phyloP scores from a whole-genome alignment of 2,797 vertebrate species.

The Enteromius radiatus region DNA sequence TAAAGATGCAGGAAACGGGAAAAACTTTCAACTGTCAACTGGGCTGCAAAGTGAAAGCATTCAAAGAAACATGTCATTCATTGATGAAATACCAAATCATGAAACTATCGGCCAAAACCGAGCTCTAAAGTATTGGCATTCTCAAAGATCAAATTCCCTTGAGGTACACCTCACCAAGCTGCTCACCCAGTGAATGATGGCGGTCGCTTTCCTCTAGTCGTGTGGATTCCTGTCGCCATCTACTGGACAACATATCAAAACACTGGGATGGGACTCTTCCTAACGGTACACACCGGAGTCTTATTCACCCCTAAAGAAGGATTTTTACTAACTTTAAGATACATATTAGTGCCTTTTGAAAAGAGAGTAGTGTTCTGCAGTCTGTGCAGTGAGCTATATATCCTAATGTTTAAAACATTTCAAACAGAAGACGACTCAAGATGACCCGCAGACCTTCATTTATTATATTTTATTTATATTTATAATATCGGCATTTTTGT shows the following conservation, averaged over 20 bases:
- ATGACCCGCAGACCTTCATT: neutral
- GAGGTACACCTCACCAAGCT: neutral
- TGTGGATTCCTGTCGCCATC: conserved; percentile 39
- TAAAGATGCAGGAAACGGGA: neutral
- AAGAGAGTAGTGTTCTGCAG: neutral
- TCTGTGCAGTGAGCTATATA: neutral
- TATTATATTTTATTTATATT: no score
- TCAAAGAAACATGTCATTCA: neutral
- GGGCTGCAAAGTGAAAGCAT: neutral
- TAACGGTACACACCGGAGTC: neutral
- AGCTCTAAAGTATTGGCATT: neutral
- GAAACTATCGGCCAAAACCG: neutral
- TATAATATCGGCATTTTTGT: no score
- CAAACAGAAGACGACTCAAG: neutral
- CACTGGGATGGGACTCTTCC: neutral
- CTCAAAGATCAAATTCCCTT: neutral
- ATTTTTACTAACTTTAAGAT: neutral
- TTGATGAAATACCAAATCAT: neutral
- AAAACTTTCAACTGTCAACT: neutral
- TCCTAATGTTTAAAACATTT: neutral
- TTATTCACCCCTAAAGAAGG: neutral
- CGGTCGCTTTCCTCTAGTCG: neutral
- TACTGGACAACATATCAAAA: neutral
- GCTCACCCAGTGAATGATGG: neutral
- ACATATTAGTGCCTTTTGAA: neutral